Evolutionary conservation across 2,888 invertebrate species (phyloP), one percentile per base, ranked within the genome.

Genomic region (Agrochola macilenta): DNA sequence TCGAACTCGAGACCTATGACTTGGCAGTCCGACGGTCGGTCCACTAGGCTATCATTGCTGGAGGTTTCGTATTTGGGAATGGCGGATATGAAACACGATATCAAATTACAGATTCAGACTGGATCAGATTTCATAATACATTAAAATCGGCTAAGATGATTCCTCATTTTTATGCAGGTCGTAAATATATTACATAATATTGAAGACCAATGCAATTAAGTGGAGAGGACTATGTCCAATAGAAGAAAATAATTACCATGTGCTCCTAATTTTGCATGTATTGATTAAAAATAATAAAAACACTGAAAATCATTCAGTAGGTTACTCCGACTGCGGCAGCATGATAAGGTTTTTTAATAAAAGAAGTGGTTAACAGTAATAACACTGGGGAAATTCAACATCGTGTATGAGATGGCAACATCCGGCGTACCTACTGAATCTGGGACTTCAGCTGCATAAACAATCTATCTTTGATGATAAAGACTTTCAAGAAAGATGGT

Each of bases 281-380:
- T 73, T 54, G 73, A 17, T n/a, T 43, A 43, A 26, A 73, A 73
- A 23, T 73, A 72, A 72, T 17, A 73, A 54, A 73, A 68, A 14
- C 30, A 30, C 17, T 65, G 52, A 65, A 69, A 82, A 11, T 61
- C 49, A 61, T 49, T 70, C 20, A 78, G 35, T 52, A 35, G 60
- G 61, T 78, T 61, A 71, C 35, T 81, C 8, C 23, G 54, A 68
- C 9, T 30, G 65, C 11, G 17, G n/a, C 61, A 61, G 49, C n/a
- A 4, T 57, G 81, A 81, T 81, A 81, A 78, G 81, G 81, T 79
- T 83, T 78, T 78, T 70, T 57, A 52, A 52, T 70, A 83, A 81
- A 83, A 81, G 79, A n/a, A 43, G 52, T 52, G 11, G 26, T 39
- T 78, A 46, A 70, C 70, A 78, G 66, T 78, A 64, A 30, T 72